Conservation (phyloP, 2,797 vertebrate genomes). For the Myotis planiceps region DNA sequence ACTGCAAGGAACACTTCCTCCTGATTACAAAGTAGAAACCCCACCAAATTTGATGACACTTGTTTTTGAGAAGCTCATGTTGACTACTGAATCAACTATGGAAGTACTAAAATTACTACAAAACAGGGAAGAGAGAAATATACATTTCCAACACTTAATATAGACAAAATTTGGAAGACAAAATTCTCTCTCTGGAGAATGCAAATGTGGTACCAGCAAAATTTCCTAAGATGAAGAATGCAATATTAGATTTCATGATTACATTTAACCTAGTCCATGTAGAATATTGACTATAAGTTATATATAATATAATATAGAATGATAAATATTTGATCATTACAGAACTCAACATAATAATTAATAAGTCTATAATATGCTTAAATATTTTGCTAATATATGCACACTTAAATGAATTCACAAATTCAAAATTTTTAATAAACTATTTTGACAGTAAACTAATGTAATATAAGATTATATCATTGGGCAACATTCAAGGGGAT, state of each 20-base stretch:
- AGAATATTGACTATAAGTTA: not conserved
- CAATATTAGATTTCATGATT: not conserved
- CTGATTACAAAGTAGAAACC: not conserved
- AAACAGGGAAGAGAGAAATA: not conserved
- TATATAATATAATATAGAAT: not conserved
- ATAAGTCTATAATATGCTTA: not conserved
- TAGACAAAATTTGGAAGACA: no score
- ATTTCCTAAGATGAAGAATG: not conserved
- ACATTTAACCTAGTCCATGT: not conserved
- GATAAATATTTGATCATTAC: not conserved
- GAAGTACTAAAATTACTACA: not conserved
- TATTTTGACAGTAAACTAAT: not conserved
- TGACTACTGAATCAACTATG: not conserved
- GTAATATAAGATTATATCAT: not conserved
- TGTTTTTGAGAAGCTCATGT: not conserved
- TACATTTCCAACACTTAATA: not conserved
- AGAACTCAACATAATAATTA: not conserved
- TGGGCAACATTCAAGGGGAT: not conserved
- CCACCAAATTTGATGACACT: not conserved
- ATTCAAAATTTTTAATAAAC: not conserved
- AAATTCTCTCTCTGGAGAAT: not conserved
- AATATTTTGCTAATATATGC: not conserved
- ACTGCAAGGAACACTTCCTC: not conserved
- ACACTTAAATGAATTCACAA: slow-evolving; percentile 11
- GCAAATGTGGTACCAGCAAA: not conserved